Evolutionary conservation across 2,888 invertebrate genomes (phyloP).

Genomic region (Xylota segnis): DNA sequence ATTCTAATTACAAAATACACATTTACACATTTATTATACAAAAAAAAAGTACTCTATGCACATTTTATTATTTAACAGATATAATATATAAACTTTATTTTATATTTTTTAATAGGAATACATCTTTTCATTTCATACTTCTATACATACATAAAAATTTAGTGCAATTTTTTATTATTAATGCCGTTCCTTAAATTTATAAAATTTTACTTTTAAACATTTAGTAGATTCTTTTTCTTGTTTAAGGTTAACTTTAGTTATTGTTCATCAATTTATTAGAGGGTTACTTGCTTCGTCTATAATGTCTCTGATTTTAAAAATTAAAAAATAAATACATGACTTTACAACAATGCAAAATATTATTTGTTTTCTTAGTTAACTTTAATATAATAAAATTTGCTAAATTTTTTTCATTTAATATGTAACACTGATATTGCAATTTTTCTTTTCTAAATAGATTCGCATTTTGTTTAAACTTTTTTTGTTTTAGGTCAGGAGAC

Average conservation of each 20-base stretch:
- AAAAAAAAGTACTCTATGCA: slow-evolving; percentile 65
- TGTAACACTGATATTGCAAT: slow-evolving; percentile 70
- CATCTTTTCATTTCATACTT: neutral
- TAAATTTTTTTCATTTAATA: slow-evolving; percentile 56
- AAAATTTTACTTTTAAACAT: slow-evolving; percentile 27
- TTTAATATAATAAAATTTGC: slow-evolving; percentile 51
- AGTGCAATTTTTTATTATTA: slow-evolving; percentile 19
- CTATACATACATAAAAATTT: slow-evolving; percentile 11
- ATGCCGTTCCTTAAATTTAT: slow-evolving; percentile 18
- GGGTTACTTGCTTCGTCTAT: slow-evolving; percentile 14
- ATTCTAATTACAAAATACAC: slow-evolving; percentile 74
- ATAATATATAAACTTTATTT: slow-evolving; percentile 25
- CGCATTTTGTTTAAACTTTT: slow-evolving; percentile 10
- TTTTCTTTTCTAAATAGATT: slow-evolving; percentile 36
- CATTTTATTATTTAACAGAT: slow-evolving; percentile 68
- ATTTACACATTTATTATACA: slow-evolving; percentile 74
- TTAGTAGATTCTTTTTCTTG: slow-evolving; percentile 27
- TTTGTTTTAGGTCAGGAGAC: slow-evolving; percentile 26
- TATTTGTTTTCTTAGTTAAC: slow-evolving; percentile 59
- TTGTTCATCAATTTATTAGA: slow-evolving; percentile 64
- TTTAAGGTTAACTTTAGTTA: slow-evolving; percentile 61
- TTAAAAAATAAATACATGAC: slow-evolving; percentile 51
- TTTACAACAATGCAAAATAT: slow-evolving; percentile 72
- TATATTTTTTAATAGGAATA: slow-evolving; percentile 56
- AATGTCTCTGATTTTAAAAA: slow-evolving; percentile 38